Evolutionary conservation across 2,888 invertebrate species (phyloP), one percentile per base, ranked within the genome.

Genomic region (Pristionchus entomophagus): DNA sequence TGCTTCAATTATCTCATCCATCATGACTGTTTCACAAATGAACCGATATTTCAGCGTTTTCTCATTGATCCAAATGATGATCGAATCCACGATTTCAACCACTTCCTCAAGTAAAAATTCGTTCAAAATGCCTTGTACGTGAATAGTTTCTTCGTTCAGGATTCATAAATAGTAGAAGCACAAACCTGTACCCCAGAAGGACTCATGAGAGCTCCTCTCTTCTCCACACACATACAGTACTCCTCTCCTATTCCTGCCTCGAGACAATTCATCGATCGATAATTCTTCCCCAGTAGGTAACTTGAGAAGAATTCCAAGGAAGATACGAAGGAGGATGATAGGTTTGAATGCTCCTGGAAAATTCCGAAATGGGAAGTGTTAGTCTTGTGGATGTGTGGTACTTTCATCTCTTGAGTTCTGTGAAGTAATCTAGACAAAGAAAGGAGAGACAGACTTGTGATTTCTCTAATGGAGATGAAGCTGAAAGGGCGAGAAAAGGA

Each of bases 201-300:
- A 78, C 41, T 49, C 2, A 17, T 49, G 22, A 78, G 45, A 6
- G 78, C 49, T 6, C 22, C 78, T 78, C 78, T 78, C 49, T 29
- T 49, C 49, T 78, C 45, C 29, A 78, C 45, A 32, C 78, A 78
- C 78, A 78, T 78, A 49, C 78, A 78, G n/a, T 78, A 19, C 49
- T 78, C 19, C 19, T 49, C 78, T 19, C 49, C 78, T 2, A 78
- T 49, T 26, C 78, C 78, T n/a, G 19, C 69, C 22, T 69, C 69
- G 10, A 3, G 14, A 38, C 69, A 69, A 5, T 62, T 62, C 62
- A 4, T 62, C 32, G 62, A 62, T 62, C 62, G 62, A 62, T 62
- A 32, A 62, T 62, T 62, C 62, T 26, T 2, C 29, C 32, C 62
- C 62, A 62, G 29, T 62, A 62, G 62, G 32, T 62, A 26, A 73